Evolutionary conservation across 2,113 vertebrate genomes (phyloP).

Genomic region (Entomyzon cyanotis): DNA sequence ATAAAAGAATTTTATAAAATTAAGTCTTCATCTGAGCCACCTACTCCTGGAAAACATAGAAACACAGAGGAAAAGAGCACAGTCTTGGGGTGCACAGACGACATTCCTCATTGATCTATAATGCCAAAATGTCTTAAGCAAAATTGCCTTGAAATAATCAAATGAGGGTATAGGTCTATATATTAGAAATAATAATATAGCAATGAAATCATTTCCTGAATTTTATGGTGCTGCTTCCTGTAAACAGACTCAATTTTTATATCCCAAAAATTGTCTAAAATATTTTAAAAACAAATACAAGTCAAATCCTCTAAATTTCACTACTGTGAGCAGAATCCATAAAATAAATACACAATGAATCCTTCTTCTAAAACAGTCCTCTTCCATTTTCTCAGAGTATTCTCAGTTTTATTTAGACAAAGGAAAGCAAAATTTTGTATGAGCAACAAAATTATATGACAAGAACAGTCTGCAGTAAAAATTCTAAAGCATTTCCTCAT

Average conservation of each 20-base stretch:
- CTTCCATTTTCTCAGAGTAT: background rate
- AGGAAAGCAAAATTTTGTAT: background rate
- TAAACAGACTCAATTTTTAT: background rate
- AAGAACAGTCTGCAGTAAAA: background rate
- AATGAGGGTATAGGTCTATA: background rate
- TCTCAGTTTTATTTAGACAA: background rate
- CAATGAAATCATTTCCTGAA: background rate
- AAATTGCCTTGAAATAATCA: background rate
- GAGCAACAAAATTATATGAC: background rate
- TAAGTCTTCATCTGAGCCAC: background rate
- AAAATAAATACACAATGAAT: background rate
- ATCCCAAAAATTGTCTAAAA: background rate
- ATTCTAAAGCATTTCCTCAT: background rate
- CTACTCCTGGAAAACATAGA: background rate
- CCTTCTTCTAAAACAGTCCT: background rate
- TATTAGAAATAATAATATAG: background rate
- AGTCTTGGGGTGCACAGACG: background rate
- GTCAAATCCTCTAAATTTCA: background rate
- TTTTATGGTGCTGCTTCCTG: background rate
- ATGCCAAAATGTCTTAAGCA: background rate
- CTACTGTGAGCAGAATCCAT: background rate
- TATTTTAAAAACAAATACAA: background rate
- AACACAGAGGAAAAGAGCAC: background rate
- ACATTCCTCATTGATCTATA: background rate
- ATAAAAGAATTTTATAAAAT: background rate